Evolutionary conservation across 2,797 vertebrate species (phyloP).

Genomic region (Macropodus opercularis): DNA sequence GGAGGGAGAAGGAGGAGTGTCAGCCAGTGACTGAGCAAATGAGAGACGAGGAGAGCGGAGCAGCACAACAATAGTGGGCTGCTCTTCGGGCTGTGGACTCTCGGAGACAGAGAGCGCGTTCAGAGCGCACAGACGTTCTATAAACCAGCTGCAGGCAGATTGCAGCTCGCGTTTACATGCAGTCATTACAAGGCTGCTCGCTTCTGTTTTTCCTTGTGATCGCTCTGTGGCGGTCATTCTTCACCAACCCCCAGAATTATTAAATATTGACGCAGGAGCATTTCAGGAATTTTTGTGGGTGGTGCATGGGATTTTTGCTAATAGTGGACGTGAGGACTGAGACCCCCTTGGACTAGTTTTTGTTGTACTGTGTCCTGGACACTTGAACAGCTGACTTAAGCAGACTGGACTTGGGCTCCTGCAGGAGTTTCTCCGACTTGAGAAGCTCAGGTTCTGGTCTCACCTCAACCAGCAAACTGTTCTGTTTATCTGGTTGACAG

Average conservation of each 20-base stretch:
- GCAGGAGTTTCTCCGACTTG: conserved; percentile 42
- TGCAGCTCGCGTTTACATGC: conserved; percentile 56
- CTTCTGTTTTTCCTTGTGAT: conserved; percentile 27
- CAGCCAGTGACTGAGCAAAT: conserved; percentile 59
- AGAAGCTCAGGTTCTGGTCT: conserved; percentile 24
- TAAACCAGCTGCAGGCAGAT: conserved; percentile 68
- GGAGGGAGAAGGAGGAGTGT: conserved; percentile 71
- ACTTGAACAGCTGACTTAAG: conserved; percentile 29
- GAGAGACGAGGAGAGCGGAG: conserved; percentile 66
- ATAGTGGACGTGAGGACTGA: conserved; percentile 50
- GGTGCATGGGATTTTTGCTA: conserved; percentile 43
- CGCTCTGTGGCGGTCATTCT: conserved; percentile 31
- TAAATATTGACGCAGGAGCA: conserved; percentile 41
- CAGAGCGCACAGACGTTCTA: conserved; percentile 66
- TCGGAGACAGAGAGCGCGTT: conserved; percentile 73
- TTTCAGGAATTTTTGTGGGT: conserved; percentile 65
- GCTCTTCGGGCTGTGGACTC: conserved; percentile 79
- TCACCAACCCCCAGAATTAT: conserved; percentile 43
- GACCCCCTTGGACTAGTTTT: conserved; percentile 59
- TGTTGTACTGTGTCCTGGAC: conserved; percentile 32
- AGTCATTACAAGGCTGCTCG: conserved; percentile 27
- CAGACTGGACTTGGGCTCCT: conserved; percentile 29
- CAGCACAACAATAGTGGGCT: conserved; percentile 84
- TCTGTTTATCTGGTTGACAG: conserved; percentile 43
- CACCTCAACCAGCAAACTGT: conserved; percentile 36